These are phyloP conservation scores for Maniola hyperantus DNA, from an alignment of 2,888 invertebrate genomes.

Conservation along the genomic window DNA sequence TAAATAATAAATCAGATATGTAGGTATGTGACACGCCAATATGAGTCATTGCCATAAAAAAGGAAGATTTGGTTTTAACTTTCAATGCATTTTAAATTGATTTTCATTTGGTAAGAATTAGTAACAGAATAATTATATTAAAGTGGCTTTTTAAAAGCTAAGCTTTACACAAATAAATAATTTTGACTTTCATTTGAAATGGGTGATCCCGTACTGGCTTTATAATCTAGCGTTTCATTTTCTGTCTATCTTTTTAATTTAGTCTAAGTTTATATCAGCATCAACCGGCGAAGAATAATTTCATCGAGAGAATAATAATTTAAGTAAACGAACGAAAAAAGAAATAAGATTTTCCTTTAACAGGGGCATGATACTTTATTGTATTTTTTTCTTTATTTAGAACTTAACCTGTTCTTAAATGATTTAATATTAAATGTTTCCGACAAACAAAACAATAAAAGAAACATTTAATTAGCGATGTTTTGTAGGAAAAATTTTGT, in stretches of 20 bases:
- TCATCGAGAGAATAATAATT: conserved; percentile 9
- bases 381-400: conserved; percentile 6
- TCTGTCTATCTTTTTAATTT: background rate
- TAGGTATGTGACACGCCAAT: too few species aligned
- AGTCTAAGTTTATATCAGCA: background rate
- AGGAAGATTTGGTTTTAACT: too few species aligned
- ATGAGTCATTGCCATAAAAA: too few species aligned
- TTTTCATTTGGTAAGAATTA: too few species aligned
- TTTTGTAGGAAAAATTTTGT: background rate
- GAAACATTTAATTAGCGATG: background rate
- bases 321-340: conserved; percentile 6
- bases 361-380: background rate
- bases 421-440: conserved; percentile 1
- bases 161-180: too few species aligned
- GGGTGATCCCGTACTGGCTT: background rate
- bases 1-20: too few species aligned
- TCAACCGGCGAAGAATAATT: background rate
- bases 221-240: background rate
- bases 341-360: background rate
- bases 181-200: too few species aligned
- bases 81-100: too few species aligned
- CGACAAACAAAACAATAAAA: background rate
- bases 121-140: too few species aligned
- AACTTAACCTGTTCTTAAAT: conserved; percentile 4
- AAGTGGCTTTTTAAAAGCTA: too few species aligned